A percentile compares a stretch with the other conserved stretches of the same genome.
These are phyloP conservation scores for Morpho helenor DNA, from an alignment of 2,888 invertebrate species.

Conservation along the genomic window DNA sequence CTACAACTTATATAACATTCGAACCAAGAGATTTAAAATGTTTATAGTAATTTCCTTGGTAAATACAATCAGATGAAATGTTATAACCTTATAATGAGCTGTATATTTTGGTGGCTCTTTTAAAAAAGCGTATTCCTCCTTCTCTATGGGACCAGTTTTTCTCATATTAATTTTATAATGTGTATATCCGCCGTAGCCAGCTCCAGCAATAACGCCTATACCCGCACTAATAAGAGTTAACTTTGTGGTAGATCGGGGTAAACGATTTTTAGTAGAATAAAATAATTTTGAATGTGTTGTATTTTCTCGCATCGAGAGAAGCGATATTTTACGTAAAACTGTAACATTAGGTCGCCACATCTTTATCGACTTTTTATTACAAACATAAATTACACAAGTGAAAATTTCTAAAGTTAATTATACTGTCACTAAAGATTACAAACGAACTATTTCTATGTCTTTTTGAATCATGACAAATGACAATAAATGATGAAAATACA, in stretches of 20 bases:
- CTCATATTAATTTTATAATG: conserved; percentile 68
- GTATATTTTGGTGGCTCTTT: conserved; percentile 68
- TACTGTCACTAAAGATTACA: not conserved
- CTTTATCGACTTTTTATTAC: conserved; percentile 10
- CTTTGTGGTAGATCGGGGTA: conserved; percentile 63
- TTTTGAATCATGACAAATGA: no score
- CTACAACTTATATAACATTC: no score
- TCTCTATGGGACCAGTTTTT: conserved; percentile 43
- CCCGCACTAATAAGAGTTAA: conserved; percentile 79
- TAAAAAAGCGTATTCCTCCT: conserved; percentile 64
- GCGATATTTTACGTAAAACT: conserved; percentile 50
- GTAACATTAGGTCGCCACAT: conserved; percentile 67
- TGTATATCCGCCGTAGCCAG: conserved; percentile 75
- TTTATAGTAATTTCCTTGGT: no score
- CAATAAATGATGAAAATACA: no score
- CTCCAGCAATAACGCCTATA: conserved; percentile 78
- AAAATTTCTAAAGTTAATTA: not conserved
- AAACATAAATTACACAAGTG: conserved; percentile 1
- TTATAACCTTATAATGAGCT: conserved; percentile 68
- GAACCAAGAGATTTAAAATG: no score
- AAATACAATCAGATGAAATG: no score
- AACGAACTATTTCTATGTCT: no score
- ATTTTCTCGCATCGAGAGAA: conserved; percentile 53
- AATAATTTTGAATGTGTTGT: conserved; percentile 42
- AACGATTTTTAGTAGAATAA: conserved; percentile 57